A percentile compares a stretch with the other conserved stretches of the same genome.
These are phyloP conservation scores for Caranx melampygus DNA, from an alignment of 2,113 vertebrate genomes.

Conservation along the genomic window DNA sequence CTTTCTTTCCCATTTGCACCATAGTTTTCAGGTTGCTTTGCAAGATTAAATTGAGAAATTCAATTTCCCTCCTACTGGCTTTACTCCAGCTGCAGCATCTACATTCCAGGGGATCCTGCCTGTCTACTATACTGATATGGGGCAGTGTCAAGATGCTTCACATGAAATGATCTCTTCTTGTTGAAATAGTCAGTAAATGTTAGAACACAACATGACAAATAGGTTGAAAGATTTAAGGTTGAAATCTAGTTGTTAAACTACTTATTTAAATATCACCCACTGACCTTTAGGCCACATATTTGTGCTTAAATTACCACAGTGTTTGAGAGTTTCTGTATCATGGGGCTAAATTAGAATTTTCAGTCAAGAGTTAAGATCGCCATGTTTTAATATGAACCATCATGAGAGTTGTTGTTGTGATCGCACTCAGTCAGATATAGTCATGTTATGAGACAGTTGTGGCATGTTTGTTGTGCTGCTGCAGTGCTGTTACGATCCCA, in stretches of 20 bases:
- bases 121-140: background rate
- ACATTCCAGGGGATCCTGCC: background rate
- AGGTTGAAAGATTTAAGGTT: background rate
- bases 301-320: background rate
- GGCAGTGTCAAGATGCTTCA: background rate
- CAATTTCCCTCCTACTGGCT: background rate
- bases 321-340: background rate
- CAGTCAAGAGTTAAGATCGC: background rate
- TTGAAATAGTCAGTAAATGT: background rate
- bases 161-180: background rate
- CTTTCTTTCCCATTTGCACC: background rate
- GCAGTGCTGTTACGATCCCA: conserved; percentile 1
- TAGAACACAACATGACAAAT: background rate
- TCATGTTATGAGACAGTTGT: conserved; percentile 1
- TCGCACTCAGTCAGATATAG: conserved; percentile 11
- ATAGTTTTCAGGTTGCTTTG: background rate
- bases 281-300: background rate
- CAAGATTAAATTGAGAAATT: background rate
- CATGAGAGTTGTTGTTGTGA: background rate
- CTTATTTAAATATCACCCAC: background rate
- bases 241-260: background rate
- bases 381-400: background rate
- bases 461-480: background rate
- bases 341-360: background rate
- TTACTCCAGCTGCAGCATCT: background rate